Evolutionary conservation across 2,797 vertebrate genomes (phyloP).

Genomic region (Spatula versicolor): DNA sequence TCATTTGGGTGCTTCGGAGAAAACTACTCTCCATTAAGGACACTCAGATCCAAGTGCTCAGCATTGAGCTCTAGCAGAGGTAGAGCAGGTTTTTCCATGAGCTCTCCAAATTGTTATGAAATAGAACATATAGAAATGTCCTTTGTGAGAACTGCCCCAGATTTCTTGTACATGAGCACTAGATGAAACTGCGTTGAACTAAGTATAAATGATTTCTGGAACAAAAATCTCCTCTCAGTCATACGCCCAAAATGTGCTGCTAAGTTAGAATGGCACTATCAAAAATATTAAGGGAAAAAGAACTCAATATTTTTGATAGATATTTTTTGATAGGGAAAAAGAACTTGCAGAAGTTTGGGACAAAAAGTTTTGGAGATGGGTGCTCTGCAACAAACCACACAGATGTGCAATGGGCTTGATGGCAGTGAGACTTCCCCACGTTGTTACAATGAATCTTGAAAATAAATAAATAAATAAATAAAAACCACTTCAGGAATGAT

Average conservation of each 20-base stretch:
- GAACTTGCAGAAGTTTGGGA: not conserved
- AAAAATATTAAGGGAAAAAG: not conserved
- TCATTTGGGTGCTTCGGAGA: not conserved
- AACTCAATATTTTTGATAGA: not conserved
- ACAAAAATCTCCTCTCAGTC: not conserved
- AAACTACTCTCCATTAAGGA: not conserved
- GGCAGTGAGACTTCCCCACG: not conserved
- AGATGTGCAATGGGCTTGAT: not conserved
- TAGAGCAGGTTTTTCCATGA: not conserved
- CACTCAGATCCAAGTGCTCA: not conserved
- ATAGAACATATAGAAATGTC: not conserved
- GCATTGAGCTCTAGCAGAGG: not conserved
- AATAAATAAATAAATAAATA: too few species aligned
- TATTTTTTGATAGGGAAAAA: not conserved
- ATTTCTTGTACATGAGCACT: not conserved
- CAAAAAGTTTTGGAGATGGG: not conserved
- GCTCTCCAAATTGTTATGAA: not conserved
- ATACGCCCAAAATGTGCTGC: fast-evolving
- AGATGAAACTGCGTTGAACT: not conserved
- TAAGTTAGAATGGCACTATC: not conserved
- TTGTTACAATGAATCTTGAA: not conserved
- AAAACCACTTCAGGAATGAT: not conserved
- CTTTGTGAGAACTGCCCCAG: not conserved
- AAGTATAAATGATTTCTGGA: not conserved
- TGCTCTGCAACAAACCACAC: not conserved